These are phyloP conservation scores for Pantelozetes paolii DNA, from an alignment of 2,888 invertebrate species.

Conservation along the genomic window DNA sequence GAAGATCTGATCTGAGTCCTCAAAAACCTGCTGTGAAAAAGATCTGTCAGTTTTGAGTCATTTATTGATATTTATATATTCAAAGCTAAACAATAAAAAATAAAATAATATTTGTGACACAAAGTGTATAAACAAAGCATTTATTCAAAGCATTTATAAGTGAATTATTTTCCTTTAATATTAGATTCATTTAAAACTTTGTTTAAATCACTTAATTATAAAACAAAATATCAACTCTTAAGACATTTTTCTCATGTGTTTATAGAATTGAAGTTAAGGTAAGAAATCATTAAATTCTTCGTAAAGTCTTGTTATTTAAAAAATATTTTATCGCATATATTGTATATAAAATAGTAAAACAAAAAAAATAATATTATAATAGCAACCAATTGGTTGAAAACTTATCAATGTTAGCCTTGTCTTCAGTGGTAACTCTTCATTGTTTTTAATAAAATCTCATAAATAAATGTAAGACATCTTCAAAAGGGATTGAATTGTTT, in stretches of 20 bases:
- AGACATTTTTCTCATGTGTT: neutral
- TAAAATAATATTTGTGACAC: neutral
- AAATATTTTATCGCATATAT: neutral
- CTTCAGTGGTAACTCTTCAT: neutral
- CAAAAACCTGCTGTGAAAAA: neutral
- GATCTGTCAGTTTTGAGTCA: neutral
- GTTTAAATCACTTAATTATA: slow-evolving; percentile 15
- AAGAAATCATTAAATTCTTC: neutral
- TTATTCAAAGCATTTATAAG: neutral
- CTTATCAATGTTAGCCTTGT: slow-evolving; percentile 5
- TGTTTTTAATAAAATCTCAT: slow-evolving; percentile 8
- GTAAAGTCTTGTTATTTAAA: neutral
- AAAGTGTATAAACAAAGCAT: neutral
- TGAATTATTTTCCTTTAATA: neutral
- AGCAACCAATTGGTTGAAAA: neutral
- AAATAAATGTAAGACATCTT: slow-evolving; percentile 4
- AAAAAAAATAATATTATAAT: neutral
- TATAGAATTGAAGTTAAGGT: neutral
- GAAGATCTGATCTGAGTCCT: neutral
- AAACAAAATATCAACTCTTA: neutral
- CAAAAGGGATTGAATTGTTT: neutral
- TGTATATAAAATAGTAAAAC: neutral
- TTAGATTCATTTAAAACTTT: neutral
- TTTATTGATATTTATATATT: neutral
- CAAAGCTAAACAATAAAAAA: neutral